Evolutionary conservation across 2,797 vertebrate genomes (phyloP).

Genomic region (Gadopsis bispinosus): DNA sequence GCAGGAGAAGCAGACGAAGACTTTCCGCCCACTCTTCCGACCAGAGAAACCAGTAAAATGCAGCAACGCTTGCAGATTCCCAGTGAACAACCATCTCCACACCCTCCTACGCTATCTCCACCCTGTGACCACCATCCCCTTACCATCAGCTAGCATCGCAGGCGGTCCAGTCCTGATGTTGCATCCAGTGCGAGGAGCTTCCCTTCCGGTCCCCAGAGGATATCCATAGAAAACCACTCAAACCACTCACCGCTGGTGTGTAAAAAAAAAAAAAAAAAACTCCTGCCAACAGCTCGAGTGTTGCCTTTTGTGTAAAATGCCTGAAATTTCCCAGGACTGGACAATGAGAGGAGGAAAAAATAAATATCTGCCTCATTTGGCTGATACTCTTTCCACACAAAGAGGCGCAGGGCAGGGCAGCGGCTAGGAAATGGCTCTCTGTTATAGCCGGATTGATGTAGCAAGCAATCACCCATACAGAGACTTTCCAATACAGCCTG

Average conservation of each 20-base stretch:
- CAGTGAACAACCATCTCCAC: conserved; percentile 34
- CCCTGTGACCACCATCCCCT: conserved; percentile 59
- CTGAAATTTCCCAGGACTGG: conserved; percentile 16
- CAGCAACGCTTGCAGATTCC: conserved; percentile 19
- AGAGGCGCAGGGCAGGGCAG: conserved; percentile 62
- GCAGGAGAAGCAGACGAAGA: conserved; percentile 10
- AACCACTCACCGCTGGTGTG: conserved; percentile 24
- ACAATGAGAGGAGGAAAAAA: conserved; percentile 22
- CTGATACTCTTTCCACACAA: conserved; percentile 35
- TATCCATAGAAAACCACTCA: conserved; percentile 25
- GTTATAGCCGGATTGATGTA: conserved; percentile 59
- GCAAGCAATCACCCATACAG: conserved; percentile 59
- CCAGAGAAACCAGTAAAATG: conserved; percentile 44
- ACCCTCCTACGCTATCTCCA: conserved; percentile 61
- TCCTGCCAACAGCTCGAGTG: background rate
- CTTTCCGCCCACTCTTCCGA: conserved; percentile 14
- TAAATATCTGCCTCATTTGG: conserved; percentile 26
- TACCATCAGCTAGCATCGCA: conserved; percentile 54
- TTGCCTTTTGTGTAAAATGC: conserved; percentile 10
- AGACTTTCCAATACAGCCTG: conserved; percentile 68
- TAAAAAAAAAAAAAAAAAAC: background rate
- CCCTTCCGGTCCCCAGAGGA: conserved; percentile 51
- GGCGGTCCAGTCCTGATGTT: conserved; percentile 28
- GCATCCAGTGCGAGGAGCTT: conserved; percentile 45
- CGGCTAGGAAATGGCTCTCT: conserved; percentile 53